Evolutionary conservation across 1,140 invertebrate genomes (phyloP).

Genomic region (Idris sp.): DNA sequence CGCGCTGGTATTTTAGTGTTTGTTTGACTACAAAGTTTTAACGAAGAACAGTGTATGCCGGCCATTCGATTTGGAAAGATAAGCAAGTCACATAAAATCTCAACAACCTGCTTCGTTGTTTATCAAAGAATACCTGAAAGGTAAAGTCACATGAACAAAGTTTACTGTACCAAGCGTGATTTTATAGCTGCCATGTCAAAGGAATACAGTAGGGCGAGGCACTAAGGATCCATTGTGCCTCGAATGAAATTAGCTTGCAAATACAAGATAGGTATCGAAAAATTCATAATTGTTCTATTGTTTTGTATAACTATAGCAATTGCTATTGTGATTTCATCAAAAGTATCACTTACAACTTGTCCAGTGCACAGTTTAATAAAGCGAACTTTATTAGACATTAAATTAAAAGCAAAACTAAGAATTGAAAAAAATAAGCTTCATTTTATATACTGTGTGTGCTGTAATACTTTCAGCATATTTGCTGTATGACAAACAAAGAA

Average conservation of each 20-base stretch:
- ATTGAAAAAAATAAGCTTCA: constrained; percentile 37
- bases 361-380: too few relatives aligned
- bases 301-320: too few relatives aligned
- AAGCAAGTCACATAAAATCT: constrained; percentile 76
- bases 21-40: constrained; percentile 71
- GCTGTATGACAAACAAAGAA: constrained; percentile 50
- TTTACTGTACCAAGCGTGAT: constrained; percentile 58
- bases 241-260: constrained; percentile 47
- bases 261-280: constrained; percentile 56
- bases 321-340: too few relatives aligned
- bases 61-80: constrained; percentile 67
- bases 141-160: constrained; percentile 62
- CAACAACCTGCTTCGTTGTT: constrained; percentile 76
- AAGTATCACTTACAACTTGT: too few relatives aligned
- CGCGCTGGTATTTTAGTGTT: constrained; percentile 72
- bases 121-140: constrained; percentile 72
- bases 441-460: constrained; percentile 19
- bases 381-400: constrained; percentile 10
- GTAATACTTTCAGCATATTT: constrained; percentile 58
- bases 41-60: constrained; percentile 62
- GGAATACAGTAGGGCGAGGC: constrained; percentile 57
- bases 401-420: constrained; percentile 28
- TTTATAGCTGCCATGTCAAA: constrained; percentile 55
- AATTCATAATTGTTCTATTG: constrained; percentile 38
- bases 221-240: constrained; percentile 43